A percentile compares a stretch with the other conserved stretches of the same genome.
Evolutionary conservation across 2,113 vertebrate genomes (phyloP).

Genomic region (Paradoxurus hermaphroditus): DNA sequence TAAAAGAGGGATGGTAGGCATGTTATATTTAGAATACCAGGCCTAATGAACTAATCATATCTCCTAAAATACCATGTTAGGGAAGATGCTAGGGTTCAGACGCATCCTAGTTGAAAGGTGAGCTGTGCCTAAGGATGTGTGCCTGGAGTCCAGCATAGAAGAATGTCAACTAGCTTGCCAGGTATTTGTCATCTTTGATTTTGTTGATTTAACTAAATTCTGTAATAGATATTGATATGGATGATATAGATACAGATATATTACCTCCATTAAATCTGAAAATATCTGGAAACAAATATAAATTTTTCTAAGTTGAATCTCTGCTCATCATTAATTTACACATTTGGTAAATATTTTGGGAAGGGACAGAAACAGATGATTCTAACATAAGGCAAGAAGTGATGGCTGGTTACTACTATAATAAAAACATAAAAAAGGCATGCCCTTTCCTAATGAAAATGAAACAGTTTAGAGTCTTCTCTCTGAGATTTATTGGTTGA

Average conservation of each 20-base stretch:
- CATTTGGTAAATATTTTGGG: neutral
- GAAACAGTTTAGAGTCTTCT: neutral
- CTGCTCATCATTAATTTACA: neutral
- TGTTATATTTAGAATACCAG: neutral
- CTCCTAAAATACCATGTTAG: neutral
- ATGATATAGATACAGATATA: neutral
- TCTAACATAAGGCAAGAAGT: neutral
- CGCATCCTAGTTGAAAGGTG: neutral
- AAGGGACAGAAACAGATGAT: neutral
- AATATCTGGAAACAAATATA: neutral
- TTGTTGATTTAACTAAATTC: neutral
- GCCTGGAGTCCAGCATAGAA: neutral
- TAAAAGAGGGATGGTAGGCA: neutral
- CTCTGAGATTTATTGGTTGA: neutral
- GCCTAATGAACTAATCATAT: neutral
- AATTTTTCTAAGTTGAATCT: constrained; percentile 29
- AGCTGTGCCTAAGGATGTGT: neutral
- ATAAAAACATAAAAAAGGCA: neutral
- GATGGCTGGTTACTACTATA: neutral
- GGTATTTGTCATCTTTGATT: neutral
- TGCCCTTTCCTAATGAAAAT: constrained; percentile 19
- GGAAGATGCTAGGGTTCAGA: neutral
- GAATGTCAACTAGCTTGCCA: neutral
- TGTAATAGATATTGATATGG: neutral
- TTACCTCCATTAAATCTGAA: neutral